Base-by-base conservation (phyloP, 1,140 invertebrate genomes). In the Cotesia glomerata region DNA sequence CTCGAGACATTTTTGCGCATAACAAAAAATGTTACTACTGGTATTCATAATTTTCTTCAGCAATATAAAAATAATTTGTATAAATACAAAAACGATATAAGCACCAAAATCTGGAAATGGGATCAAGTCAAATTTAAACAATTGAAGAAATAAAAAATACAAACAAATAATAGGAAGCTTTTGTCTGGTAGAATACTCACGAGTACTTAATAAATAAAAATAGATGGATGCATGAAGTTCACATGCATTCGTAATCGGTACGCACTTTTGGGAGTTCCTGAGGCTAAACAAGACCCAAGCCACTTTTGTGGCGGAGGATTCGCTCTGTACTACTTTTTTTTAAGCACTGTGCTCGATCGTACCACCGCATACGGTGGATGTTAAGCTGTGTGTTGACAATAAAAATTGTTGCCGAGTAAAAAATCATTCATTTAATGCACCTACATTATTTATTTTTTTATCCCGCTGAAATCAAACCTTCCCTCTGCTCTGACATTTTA, bases 261-360 rank as follows among this genome's bases (percentile, higher is more conserved):
- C 77, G 78, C 78, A 81, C 80, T 81, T 81, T 81, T 80, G 77
- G 78, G 80, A 81, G 77, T 79, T 81, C 78, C 77, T 72, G 77
- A 76, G 73, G 78, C 69, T 62, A 76, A 79, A 79, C 77, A 81
- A 73, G 74, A 65, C 80, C 71, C 80, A 79, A 80, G 76, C 77
- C 80, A 81, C 80, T 81, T 45, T 81, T 81, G 75, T 74, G 75
- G 73, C 71, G 34, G 51, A 35, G 35, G 58, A 70, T 51, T 58
- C 58, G 32, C 18, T 52, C 11, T 16, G 51, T 39, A n/a, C 32
- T 32, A 54, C 34, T 56, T 56, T 56, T 14, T 54, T 34, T 26
- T 2, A 39, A 9, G 16, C 3, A 2, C 11, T 59, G 8, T 32
- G 7, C 18, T 59, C 34, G 26, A 26, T 51, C 49, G 26, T 26